Percentiles rank a stretch among this genome's conserved stretches.
phyloP scores from a whole-genome alignment of 92 coral and sea anemone genomes.

The Zoanthus solanderi region DNA sequence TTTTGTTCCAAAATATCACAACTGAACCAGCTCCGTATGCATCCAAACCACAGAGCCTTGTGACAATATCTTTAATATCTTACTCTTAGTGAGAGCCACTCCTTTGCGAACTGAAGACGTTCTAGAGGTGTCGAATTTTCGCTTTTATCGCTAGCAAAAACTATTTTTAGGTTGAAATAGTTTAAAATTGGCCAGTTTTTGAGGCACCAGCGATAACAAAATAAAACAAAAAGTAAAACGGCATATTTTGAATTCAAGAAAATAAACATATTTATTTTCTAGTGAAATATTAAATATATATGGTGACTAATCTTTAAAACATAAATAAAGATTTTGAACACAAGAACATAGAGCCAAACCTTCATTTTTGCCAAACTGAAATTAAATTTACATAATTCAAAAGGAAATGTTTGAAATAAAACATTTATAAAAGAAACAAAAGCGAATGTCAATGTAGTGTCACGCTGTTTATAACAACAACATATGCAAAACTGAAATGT shows the following conservation, averaged over 20 bases:
- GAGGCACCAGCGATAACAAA: too few relatives aligned
- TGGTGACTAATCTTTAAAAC: neutral
- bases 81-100: neutral
- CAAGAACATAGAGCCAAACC: neutral
- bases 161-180: too few relatives aligned
- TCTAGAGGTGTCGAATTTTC: too few relatives aligned
- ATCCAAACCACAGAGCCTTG: neutral
- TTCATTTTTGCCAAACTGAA: neutral
- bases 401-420: neutral
- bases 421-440: neutral
- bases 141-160: too few relatives aligned
- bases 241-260: neutral
- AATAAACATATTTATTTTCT: neutral
- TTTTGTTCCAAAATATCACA: neutral
- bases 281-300: neutral
- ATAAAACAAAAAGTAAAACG: too few relatives aligned
- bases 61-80: neutral
- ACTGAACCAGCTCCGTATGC: neutral
- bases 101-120: neutral
- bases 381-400: neutral
- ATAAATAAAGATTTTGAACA: neutral
- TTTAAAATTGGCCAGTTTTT: too few relatives aligned
- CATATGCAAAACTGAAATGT: neutral
- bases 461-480: too few relatives aligned
- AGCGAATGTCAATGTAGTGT: neutral